Base-by-base conservation (phyloP, 2,113 vertebrate species). In the Grallaria varia region DNA sequence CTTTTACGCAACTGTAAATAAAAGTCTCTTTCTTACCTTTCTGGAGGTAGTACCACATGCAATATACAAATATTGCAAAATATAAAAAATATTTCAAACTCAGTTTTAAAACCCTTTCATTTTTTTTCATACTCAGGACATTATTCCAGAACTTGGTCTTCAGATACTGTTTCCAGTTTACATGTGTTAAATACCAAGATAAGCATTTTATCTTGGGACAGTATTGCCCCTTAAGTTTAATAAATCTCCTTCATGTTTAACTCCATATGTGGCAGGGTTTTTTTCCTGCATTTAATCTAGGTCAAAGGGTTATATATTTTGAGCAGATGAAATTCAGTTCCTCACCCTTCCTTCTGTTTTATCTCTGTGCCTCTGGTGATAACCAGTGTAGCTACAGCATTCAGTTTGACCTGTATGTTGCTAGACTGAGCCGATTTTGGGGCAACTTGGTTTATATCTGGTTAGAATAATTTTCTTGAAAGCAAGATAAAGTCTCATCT, bases 221-320 rank as follows among this genome's bases (percentile, higher is more conserved):
- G 17, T 39, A 60, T n/a, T 73, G 30, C 45, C 24, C 31, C 62
- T 78, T 62, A 77, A 69, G 18, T 77, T 67, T 83, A 91, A 56
- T 19, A 82, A 47, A 62, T 49, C 37, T 74, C 22, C 33, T 40
- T 76, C 39, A 37, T 28, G 14, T 55, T 87, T 69, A 62, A 50
- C 33, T 83, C 50, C 45, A 4, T 22, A 10, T 49, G 9, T 33
- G 14, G 33, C 33, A 8, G 17, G 3, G 1, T 0, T 0, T 37
- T 37, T 47, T 49, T 20, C 1, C 42, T 55, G 62, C 39, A 27
- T 84, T 90, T 96, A 50, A 59, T 76, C 35, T 39, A 60, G 14
- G 27, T 63, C 47, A 80, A 83, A 86, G 58, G 14, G 19, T 49
- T 47, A 59, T 60, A 17, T 25, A n/a, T 33, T 69, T 66, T 27